These are phyloP conservation scores for Thunnus albacares DNA, from an alignment of 2,797 vertebrate species.

Conservation along the genomic window DNA sequence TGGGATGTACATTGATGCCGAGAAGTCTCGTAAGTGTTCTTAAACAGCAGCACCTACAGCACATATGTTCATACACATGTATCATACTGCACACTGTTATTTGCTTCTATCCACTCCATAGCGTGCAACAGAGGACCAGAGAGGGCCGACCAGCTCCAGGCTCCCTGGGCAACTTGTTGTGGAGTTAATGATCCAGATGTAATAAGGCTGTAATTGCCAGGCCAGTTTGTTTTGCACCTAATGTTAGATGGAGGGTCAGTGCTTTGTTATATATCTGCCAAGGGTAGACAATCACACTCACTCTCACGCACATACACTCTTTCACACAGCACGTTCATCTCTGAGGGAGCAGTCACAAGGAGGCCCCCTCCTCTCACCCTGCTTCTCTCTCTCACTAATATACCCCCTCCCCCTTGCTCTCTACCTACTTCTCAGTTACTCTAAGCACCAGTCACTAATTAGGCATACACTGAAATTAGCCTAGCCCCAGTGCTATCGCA, in stretches of 20 bases:
- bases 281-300: constrained; percentile 59
- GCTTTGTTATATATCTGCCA: constrained; percentile 78
- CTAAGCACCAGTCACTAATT: constrained; percentile 56
- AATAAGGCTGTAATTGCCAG: constrained; percentile 81
- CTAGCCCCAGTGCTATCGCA: constrained; percentile 26
- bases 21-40: constrained; percentile 14
- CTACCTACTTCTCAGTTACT: constrained; percentile 30
- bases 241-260: constrained; percentile 80
- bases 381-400: constrained; percentile 18
- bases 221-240: constrained; percentile 79
- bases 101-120: constrained; percentile 58
- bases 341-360: constrained; percentile 46
- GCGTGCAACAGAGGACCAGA: constrained; percentile 60
- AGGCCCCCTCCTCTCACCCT: constrained; percentile 7
- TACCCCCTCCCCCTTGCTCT: constrained; percentile 6
- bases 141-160: constrained; percentile 58
- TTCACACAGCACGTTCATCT: constrained; percentile 25
- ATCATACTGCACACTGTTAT: constrained; percentile 42
- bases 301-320: constrained; percentile 33
- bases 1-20: constrained; percentile 22
- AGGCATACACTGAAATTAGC: constrained; percentile 56
- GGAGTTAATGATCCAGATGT: constrained; percentile 83
- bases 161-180: constrained; percentile 78
- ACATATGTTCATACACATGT: constrained; percentile 33
- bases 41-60: constrained; percentile 9